Percentiles rank a stretch among this genome's conserved stretches.
phyloP scores from a whole-genome alignment of 2,888 invertebrate species.

The Autographa pulchrina region DNA sequence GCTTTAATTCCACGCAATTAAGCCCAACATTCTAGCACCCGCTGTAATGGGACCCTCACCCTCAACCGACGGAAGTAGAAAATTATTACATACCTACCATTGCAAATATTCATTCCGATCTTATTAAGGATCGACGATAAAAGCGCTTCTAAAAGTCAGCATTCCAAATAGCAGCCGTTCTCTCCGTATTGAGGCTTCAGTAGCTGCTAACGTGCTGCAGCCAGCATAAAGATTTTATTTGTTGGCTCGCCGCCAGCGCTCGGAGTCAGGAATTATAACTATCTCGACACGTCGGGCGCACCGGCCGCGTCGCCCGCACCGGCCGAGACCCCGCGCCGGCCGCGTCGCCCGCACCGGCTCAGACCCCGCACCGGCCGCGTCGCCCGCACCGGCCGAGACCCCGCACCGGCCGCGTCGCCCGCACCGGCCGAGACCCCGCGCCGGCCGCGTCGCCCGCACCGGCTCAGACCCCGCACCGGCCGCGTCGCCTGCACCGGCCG shows the following conservation, averaged over 20 bases:
- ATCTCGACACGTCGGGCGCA: slow-evolving; percentile 6
- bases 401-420: too few species aligned
- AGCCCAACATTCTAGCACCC: slow-evolving; percentile 2
- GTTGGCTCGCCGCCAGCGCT: slow-evolving; percentile 43
- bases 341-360: too few species aligned
- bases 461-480: too few species aligned
- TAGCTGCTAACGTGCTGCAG: slow-evolving; percentile 24
- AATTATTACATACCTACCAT: slow-evolving; percentile 20
- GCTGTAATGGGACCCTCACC: slow-evolving; percentile 2
- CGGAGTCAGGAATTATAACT: slow-evolving; percentile 33
- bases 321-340: too few species aligned
- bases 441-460: too few species aligned
- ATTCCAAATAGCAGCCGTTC: slow-evolving; percentile 19
- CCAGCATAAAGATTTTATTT: slow-evolving; percentile 40
- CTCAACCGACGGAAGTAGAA: background rate
- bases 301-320: too few species aligned
- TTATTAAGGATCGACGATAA: slow-evolving; percentile 37
- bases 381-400: too few species aligned
- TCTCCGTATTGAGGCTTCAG: background rate
- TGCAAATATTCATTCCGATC: slow-evolving; percentile 21
- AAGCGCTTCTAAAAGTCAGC: slow-evolving; percentile 16
- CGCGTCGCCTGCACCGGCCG: too few species aligned
- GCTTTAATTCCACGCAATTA: slow-evolving; percentile 7
- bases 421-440: too few species aligned
- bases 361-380: too few species aligned